A percentile compares a stretch with the other conserved stretches of the same genome.
phyloP scores from a whole-genome alignment of 2,113 vertebrate species.

The Ardeotis arabs region DNA sequence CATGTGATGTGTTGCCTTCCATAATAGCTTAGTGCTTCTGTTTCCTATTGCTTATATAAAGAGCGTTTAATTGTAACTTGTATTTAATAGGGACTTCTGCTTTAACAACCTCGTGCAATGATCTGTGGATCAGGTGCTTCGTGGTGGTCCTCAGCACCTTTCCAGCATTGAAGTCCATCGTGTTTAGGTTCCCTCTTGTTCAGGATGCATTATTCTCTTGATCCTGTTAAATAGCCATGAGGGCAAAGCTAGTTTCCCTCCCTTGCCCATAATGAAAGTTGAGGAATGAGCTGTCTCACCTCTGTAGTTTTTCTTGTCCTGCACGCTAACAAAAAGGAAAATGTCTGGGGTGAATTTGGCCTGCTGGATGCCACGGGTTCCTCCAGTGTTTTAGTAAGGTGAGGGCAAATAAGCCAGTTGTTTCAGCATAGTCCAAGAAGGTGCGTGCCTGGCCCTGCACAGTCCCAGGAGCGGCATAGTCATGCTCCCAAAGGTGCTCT shows the following conservation, averaged over 20 bases:
- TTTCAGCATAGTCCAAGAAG: background rate
- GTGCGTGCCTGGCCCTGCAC: background rate
- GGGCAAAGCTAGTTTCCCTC: background rate
- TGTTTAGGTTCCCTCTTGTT: background rate
- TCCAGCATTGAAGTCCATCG: background rate
- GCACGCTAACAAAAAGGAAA: background rate
- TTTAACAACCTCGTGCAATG: background rate
- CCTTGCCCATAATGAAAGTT: background rate
- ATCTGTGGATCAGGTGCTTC: background rate
- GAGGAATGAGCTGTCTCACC: background rate
- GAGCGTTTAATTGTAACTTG: background rate
- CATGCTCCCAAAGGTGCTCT: background rate
- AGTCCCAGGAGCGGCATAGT: background rate
- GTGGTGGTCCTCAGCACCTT: background rate
- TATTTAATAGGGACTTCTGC: background rate
- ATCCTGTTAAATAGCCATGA: background rate
- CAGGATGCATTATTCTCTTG: background rate
- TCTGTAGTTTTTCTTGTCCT: background rate
- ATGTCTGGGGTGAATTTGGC: background rate
- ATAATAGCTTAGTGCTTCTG: background rate
- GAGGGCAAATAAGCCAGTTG: background rate
- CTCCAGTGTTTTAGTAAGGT: background rate
- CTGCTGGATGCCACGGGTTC: background rate
- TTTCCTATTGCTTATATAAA: background rate
- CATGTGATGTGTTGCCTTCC: background rate